These are phyloP conservation scores for Oenanthe melanoleuca DNA, from an alignment of 2,113 vertebrate species.

Conservation along the genomic window DNA sequence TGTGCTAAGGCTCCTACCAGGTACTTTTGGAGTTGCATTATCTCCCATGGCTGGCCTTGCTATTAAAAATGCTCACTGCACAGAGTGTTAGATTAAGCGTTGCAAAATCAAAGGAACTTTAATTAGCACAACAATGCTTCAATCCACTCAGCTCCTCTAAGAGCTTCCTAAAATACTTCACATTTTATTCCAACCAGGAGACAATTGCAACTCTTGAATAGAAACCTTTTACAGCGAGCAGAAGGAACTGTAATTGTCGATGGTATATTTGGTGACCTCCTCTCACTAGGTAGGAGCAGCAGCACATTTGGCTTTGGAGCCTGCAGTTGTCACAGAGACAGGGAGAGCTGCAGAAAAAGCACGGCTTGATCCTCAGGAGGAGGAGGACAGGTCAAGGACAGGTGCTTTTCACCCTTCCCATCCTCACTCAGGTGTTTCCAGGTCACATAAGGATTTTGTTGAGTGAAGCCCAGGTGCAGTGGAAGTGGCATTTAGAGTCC, in stretches of 20 bases:
- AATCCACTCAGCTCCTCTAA: conserved; percentile 35
- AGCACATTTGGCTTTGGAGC: background rate
- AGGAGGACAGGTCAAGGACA: background rate
- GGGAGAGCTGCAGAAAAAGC: background rate
- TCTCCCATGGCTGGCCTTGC: conserved; percentile 11
- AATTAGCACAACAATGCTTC: conserved; percentile 55
- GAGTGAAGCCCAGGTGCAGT: background rate
- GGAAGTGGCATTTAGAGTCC: background rate
- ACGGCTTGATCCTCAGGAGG: background rate
- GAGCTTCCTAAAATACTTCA: conserved; percentile 29
- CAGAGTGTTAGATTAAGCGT: background rate
- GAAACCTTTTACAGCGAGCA: conserved; percentile 33
- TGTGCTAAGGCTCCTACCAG: conserved; percentile 10
- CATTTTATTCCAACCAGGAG: conserved; percentile 39
- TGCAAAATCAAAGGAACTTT: conserved; percentile 54
- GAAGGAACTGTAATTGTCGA: conserved; percentile 31
- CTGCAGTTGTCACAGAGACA: background rate
- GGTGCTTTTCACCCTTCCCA: background rate
- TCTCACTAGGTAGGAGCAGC: conserved; percentile 33
- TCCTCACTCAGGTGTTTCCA: background rate
- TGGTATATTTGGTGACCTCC: conserved; percentile 65
- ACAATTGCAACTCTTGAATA: conserved; percentile 41
- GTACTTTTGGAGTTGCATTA: conserved; percentile 2
- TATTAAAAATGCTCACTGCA: conserved; percentile 37
- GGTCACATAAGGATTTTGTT: background rate